Base-by-base conservation (phyloP, 1,140 invertebrate genomes). In the Drosophila trapezifrons region DNA sequence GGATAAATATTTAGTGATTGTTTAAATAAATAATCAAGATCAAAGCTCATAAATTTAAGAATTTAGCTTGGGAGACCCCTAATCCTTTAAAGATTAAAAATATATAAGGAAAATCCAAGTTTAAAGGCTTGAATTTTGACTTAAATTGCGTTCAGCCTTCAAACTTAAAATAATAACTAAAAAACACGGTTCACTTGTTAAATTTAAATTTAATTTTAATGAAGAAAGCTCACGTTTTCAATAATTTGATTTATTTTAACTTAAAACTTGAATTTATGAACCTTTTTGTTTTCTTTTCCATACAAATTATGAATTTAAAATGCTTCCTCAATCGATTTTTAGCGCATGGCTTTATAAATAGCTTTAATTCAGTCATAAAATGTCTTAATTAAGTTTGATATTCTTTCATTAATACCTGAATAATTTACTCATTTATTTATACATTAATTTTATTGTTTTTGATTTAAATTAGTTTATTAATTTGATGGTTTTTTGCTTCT, bases 401-500 rank as follows among this genome's bases (percentile, higher is more conserved):
- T 43, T 58, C 25, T 43, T 52, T 63, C 3, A 13, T 67, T 51
- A 4, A 22, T 67, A 42, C 35, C 40, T 42, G 7, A 42, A 51
- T 64, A 9, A 43, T 46, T 78, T 58, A 27, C 12, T 43, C 13
- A 49, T 66, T 42, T 45, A 22, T 20, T 27, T 8, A 43, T 32
- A 52, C 43, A 35, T 78, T 71, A 38, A 43, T 76, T 63, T 17
- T 20, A 20, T 49, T 56, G 45, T 49, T 45, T 38, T 78, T 59
- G n/a, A 40, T 43, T 78, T 63, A 59, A 35, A 47, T 77, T 62
- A 35, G 18, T 38, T 13, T 38, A 45, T 63, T 54, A 29, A 63
- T 77, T 63, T 60, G 20, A 51, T 73, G 42, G 18, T 63, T 85
- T 70, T 45, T 25, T 60, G 47, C 52, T 85, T 70, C 52, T 29